These are phyloP conservation scores for Archips xylosteana DNA, from an alignment of 2,888 invertebrate genomes.

Conservation along the genomic window DNA sequence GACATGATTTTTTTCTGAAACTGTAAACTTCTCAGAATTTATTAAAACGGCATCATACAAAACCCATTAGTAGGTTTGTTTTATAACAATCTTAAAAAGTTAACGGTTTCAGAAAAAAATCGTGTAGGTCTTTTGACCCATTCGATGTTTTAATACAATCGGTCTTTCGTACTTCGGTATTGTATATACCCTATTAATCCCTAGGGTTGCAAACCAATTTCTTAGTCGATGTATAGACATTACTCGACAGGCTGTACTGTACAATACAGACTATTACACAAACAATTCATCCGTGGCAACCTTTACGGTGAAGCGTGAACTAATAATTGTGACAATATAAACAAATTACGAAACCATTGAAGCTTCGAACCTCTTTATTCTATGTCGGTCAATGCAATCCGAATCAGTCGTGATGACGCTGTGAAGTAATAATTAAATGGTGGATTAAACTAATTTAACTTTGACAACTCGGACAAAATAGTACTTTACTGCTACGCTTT, in stretches of 20 bases:
- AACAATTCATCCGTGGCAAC: constrained; percentile 31
- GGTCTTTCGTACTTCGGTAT: too few species aligned
- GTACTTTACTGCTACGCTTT: neutral
- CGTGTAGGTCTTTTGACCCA: too few species aligned
- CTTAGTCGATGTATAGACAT: too few species aligned
- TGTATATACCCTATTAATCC: too few species aligned
- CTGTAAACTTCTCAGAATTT: too few species aligned
- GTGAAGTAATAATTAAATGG: constrained; percentile 54
- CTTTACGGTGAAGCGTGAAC: constrained; percentile 20
- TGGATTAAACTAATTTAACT: constrained; percentile 45
- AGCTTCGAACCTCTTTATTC: constrained; percentile 19
- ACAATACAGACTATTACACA: constrained; percentile 14
- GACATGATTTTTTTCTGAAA: too few species aligned
- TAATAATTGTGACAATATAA: constrained; percentile 31
- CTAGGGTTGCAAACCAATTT: too few species aligned
- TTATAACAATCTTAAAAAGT: too few species aligned
- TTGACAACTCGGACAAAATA: neutral
- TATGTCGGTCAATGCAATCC: constrained; percentile 36
- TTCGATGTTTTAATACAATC: too few species aligned
- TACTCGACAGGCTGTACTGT: neutral
- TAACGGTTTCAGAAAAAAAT: too few species aligned
- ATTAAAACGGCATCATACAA: too few species aligned
- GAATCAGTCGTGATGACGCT: constrained; percentile 48
- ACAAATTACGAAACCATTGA: constrained; percentile 27
- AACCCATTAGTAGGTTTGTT: too few species aligned